These are phyloP conservation scores for Bimastos eiseni DNA, from an alignment of 2,888 invertebrate species.

Conservation along the genomic window DNA sequence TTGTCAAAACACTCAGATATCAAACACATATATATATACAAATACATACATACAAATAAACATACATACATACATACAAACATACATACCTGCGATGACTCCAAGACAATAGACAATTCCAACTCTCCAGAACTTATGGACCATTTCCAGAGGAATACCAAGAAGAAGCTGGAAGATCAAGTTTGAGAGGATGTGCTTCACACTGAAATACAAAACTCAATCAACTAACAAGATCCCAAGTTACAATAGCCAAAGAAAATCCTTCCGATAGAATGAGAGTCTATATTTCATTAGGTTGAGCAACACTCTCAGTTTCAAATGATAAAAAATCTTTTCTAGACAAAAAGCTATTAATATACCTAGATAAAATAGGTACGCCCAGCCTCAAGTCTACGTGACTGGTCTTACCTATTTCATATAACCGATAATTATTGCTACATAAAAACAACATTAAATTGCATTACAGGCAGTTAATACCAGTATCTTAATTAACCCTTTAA, in stretches of 20 bases:
- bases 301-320: background rate
- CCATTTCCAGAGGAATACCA: constrained; percentile 92
- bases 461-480: background rate
- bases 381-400: background rate
- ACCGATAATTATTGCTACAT: background rate
- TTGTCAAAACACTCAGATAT: background rate
- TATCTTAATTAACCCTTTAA: too few species aligned
- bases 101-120: constrained; percentile 65
- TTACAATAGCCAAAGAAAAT: background rate
- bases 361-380: background rate
- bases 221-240: background rate
- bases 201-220: constrained; percentile 65
- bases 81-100: constrained; percentile 59
- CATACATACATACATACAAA: background rate
- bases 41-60: too few species aligned
- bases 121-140: constrained; percentile 92
- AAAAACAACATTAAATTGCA: background rate
- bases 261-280: background rate
- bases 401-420: too few species aligned
- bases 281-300: background rate
- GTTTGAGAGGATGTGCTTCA: constrained; percentile 86
- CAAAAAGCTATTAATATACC: background rate
- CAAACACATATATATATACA: too few species aligned
- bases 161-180: constrained; percentile 86
- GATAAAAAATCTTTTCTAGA: background rate